Evolutionary conservation across 2,113 vertebrate species (phyloP), one percentile per base, ranked within the genome.

Genomic region (Trogon surrucura): DNA sequence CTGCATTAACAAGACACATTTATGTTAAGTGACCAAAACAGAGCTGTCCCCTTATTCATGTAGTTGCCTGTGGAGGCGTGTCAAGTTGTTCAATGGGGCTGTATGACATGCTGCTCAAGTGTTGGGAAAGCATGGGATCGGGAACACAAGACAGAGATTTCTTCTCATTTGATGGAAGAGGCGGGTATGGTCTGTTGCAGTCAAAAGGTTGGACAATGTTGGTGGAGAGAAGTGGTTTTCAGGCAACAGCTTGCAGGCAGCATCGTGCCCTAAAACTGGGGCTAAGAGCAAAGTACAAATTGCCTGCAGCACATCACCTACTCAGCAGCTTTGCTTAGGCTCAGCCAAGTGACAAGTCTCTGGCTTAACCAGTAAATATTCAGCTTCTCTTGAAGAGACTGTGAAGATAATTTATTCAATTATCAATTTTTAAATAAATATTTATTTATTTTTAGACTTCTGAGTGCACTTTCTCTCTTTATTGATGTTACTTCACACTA

Each of bases 401-500:
- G 45, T 71, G 82, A 70, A 48, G 11, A 27, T 74, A 75, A 71
- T 88, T 80, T 85, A 65, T 50, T 62, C 50, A 82, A 51, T 80
- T 41, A 85, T 57, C 14, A 47, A 16, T 73, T 92, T 93, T 85
- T 25, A 91, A 73, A 80, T 9, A 91, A 73, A 60, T 65, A 91
- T 61, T 72, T 88, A 38, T 90, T 88, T 86, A 47, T 91, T 91
- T 95, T 82, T 82, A 67, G 57, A 36, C 27, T 83, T 15, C 51
- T 57, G 53, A 73, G 56, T 67, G 51, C 36, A 34, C 61, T 85
- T 85, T 65, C 34, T 83, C n/a, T 69, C 91, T 88, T 77, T 82
- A 84, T 56, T 74, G 78, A 56, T 70, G 53, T 70, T 66, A 62
- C 34, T 73, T 84, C 75, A 80, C 41, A 53, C 56, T 86, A 72